These are phyloP conservation scores for Salvelinus fontinalis DNA, from an alignment of 2,113 vertebrate species.

Conservation along the genomic window DNA sequence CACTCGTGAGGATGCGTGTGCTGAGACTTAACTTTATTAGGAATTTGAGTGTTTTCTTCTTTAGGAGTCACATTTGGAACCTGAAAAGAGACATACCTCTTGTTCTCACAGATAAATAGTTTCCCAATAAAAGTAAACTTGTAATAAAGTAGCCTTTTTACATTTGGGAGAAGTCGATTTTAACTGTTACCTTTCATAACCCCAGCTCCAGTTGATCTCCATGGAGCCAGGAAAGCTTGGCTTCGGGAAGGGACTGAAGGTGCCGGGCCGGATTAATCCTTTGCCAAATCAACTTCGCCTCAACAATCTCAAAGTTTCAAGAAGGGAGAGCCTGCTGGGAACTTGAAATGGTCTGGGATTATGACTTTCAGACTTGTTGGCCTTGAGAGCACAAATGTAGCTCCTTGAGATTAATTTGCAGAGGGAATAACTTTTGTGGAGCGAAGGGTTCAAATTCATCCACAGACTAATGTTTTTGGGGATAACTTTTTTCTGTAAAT, in stretches of 20 bases:
- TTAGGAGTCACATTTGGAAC: background rate
- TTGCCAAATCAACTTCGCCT: slow-evolving; percentile 67
- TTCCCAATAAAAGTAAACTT: slow-evolving; percentile 12
- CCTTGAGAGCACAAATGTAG: slow-evolving; percentile 69
- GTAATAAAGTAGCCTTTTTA: background rate
- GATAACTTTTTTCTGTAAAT: slow-evolving; percentile 77
- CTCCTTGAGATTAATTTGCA: slow-evolving; percentile 66
- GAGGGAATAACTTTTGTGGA: slow-evolving; percentile 51
- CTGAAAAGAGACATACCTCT: background rate
- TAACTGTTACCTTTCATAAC: slow-evolving; percentile 35
- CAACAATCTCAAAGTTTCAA: slow-evolving; percentile 65
- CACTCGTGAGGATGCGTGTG: slow-evolving; percentile 54
- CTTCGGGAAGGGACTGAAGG: slow-evolving; percentile 56
- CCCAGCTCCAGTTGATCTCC: slow-evolving; percentile 24
- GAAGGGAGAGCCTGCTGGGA: slow-evolving; percentile 64
- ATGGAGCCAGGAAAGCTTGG: slow-evolving; percentile 24
- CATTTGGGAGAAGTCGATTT: slow-evolving; percentile 12
- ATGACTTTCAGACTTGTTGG: slow-evolving; percentile 73
- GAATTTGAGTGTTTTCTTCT: slow-evolving; percentile 10
- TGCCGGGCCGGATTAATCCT: slow-evolving; percentile 67
- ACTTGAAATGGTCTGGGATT: slow-evolving; percentile 70
- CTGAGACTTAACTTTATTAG: slow-evolving; percentile 41
- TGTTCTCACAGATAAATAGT: slow-evolving; percentile 7
- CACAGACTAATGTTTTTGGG: slow-evolving; percentile 59
- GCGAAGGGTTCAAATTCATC: slow-evolving; percentile 47